Percentiles rank a stretch among this genome's conserved stretches.
These are phyloP conservation scores for Drosophila teissieri DNA, from an alignment of 1,140 invertebrate genomes.

Conservation along the genomic window DNA sequence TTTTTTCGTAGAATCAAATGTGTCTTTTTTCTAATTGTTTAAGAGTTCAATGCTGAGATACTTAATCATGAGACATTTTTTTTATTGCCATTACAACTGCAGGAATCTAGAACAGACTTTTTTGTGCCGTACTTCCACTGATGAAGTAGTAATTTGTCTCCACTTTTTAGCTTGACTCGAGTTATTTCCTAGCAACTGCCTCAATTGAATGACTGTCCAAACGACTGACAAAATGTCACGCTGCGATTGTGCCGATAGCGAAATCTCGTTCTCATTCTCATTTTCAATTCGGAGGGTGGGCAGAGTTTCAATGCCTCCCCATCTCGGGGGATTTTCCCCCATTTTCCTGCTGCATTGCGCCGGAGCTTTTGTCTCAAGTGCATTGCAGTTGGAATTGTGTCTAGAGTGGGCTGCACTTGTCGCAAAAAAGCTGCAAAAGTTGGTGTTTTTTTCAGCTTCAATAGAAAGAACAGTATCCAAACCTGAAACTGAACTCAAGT, in stretches of 20 bases:
- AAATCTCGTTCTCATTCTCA: conserved; percentile 66
- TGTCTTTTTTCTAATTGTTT: neutral
- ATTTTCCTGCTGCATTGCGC: conserved; percentile 41
- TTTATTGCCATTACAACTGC: neutral
- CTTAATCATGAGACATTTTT: conserved; percentile 7
- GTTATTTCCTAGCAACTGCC: conserved; percentile 5
- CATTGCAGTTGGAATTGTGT: conserved; percentile 68
- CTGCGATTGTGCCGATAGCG: conserved; percentile 69
- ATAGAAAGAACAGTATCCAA: conserved; percentile 4
- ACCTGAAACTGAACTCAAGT: conserved; percentile 24
- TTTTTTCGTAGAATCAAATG: neutral
- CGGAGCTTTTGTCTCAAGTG: conserved; percentile 64
- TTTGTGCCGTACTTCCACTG: conserved; percentile 14
- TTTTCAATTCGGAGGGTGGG: conserved; percentile 23
- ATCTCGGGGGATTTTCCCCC: conserved; percentile 6
- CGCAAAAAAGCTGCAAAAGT: conserved; percentile 1
- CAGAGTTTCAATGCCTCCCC: conserved; percentile 25
- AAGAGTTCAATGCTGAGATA: conserved; percentile 4
- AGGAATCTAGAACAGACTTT: conserved; percentile 3
- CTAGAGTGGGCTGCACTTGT: conserved; percentile 54
- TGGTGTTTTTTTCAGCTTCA: too few relatives aligned
- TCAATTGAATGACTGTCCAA: conserved; percentile 53
- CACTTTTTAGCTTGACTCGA: conserved; percentile 42
- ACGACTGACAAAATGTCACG: conserved; percentile 60
- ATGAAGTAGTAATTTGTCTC: conserved; percentile 56